Base-by-base conservation (phyloP, 2,888 invertebrate species). In the Acrobasis suavella region DNA sequence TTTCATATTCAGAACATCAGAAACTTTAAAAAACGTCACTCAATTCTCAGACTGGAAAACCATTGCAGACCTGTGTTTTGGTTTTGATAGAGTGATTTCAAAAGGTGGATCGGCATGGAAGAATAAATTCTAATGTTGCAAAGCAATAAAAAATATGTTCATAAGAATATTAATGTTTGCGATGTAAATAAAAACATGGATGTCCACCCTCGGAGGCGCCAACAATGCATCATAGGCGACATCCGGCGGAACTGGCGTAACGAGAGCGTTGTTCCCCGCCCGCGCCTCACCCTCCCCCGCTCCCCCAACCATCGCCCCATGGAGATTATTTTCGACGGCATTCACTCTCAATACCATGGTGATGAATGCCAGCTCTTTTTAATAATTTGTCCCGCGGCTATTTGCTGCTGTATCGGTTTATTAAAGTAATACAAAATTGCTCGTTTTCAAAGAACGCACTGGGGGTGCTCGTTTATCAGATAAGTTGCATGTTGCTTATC, bases 191-290 rank as follows among this genome's bases (percentile, higher is more conserved):
- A 83, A 86, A 86, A 84, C 81, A 81, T 81, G 78, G 69, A 70
- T 84, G 90, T 87, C 89, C 87, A 87, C 88, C 89, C 90, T 84
- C 75, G 73, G 71, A 79, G 83, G 80, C 82, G 81, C 77, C 81
- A 83, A 88, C 91, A 89, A 88, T 88, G 87, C 89, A 83, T 89
- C 86, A 84, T 83, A 84, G 85, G 81, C 87, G 84, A 89, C 91
- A 80, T 92, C 91, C 91, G 89, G 68, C 89, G 91, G 91, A 92
- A 83, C 86, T 85, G 76, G 82, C 85, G 84, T 91, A 91, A 91
- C 91, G 91, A 91, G 91, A 74, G 87, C 83, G 91, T 89, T 89
- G 89, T 89, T 85, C 85, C 83, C 78, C 80, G 77, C 78, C 76
- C 70, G 69, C 72, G 64, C 69, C 64, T 71, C 65, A 55, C 56